Evolutionary conservation across 64 coral and sea anemone genomes (phyloP).

Genomic region (Cladopsammia gracilis): DNA sequence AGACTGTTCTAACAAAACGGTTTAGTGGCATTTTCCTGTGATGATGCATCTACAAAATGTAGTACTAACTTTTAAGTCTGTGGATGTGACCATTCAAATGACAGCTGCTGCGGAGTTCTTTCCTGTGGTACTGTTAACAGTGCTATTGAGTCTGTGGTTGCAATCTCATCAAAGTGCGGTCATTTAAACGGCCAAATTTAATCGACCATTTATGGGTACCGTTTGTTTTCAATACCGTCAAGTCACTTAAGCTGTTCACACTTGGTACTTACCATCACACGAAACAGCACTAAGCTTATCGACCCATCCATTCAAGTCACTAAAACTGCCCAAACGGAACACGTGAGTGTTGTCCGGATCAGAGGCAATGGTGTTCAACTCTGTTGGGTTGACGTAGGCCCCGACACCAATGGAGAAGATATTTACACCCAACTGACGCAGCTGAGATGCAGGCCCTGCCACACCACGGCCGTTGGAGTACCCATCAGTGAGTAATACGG

Average conservation of each 20-base stretch:
- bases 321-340: constrained; percentile 77
- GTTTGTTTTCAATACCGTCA: no score
- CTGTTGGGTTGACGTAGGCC: not conserved
- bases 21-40: no score
- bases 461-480: constrained; percentile 72
- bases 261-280: constrained; percentile 81
- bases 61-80: no score
- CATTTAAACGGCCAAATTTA: no score
- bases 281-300: constrained; percentile 95
- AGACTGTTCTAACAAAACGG: no score
- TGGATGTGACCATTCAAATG: no score
- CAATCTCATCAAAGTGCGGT: no score
- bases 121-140: no score
- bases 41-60: no score
- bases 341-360: constrained; percentile 92
- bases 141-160: no score
- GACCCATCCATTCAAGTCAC: constrained; percentile 83
- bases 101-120: no score
- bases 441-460: constrained; percentile 28
- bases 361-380: constrained; percentile 85
- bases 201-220: no score
- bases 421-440: constrained; percentile 76
- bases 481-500: constrained; percentile 89
- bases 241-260: not conserved
- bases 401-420: constrained; percentile 94